phyloP scores from a whole-genome alignment of 2,888 invertebrate species.

The Amphiduros pacificus region DNA sequence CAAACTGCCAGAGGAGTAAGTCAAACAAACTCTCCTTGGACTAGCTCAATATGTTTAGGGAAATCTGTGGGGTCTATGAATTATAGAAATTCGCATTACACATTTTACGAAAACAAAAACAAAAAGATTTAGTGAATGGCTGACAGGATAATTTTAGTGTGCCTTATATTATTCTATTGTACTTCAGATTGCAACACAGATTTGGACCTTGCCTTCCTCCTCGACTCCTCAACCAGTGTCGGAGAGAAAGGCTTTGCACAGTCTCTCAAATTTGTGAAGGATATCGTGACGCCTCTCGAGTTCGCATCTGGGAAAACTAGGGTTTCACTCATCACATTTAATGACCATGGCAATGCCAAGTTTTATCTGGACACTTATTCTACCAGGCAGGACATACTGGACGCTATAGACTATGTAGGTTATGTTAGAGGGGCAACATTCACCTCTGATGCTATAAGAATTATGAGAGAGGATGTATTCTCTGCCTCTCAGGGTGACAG shows the following conservation, averaged over 20 bases:
- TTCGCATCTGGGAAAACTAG: conserved; percentile 29
- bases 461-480: conserved; percentile 42
- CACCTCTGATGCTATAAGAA: conserved; percentile 39
- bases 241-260: conserved; percentile 15
- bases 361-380: conserved; percentile 41
- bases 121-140: too few species aligned
- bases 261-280: conserved; percentile 9
- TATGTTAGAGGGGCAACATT: conserved; percentile 28
- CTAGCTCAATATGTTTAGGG: too few species aligned
- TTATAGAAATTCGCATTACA: too few species aligned
- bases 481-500: conserved; percentile 41
- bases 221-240: conserved; percentile 22
- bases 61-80: too few species aligned
- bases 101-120: too few species aligned
- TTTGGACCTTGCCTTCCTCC: conserved; percentile 21
- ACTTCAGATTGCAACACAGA: conserved; percentile 16
- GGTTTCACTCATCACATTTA: conserved; percentile 52
- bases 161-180: too few species aligned
- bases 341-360: conserved; percentile 46
- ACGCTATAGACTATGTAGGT: conserved; percentile 34
- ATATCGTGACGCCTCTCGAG: conserved; percentile 13
- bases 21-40: too few species aligned
- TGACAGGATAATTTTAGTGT: too few species aligned
- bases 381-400: conserved; percentile 27
- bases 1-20: conserved; percentile 43